Evolutionary conservation across 1,140 invertebrate species (phyloP).

Genomic region (Leptinotarsa lineolata): DNA sequence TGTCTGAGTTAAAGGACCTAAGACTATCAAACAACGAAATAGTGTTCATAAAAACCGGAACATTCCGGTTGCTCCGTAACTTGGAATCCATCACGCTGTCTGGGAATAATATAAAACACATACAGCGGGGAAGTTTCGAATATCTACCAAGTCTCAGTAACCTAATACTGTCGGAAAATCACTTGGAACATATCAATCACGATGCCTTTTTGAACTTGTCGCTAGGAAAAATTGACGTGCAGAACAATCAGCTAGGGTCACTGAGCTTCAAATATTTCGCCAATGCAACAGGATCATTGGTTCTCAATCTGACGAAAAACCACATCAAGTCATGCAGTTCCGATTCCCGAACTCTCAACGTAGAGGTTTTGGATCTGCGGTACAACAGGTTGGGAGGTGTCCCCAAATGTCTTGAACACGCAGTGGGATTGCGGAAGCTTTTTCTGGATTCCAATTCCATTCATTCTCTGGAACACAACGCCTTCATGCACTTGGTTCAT

Average conservation of each 20-base stretch:
- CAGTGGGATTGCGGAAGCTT: slow-evolving; percentile 68
- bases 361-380: slow-evolving; percentile 73
- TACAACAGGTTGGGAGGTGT: slow-evolving; percentile 70
- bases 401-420: slow-evolving; percentile 65
- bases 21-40: slow-evolving; percentile 76
- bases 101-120: slow-evolving; percentile 68
- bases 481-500: slow-evolving; percentile 69
- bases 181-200: slow-evolving; percentile 64
- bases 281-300: slow-evolving; percentile 68
- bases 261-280: slow-evolving; percentile 70
- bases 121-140: slow-evolving; percentile 65
- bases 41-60: slow-evolving; percentile 63
- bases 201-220: slow-evolving; percentile 71
- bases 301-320: slow-evolving; percentile 73
- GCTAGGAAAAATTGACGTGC: slow-evolving; percentile 71
- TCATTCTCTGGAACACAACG: slow-evolving; percentile 68
- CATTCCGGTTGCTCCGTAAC: slow-evolving; percentile 67
- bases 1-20: slow-evolving; percentile 76
- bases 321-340: slow-evolving; percentile 65
- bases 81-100: slow-evolving; percentile 73
- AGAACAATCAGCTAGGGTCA: slow-evolving; percentile 70
- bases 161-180: slow-evolving; percentile 71
- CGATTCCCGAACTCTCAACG: slow-evolving; percentile 60
- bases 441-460: slow-evolving; percentile 78
- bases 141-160: slow-evolving; percentile 71